Evolutionary conservation across 2,797 vertebrate species (phyloP).

Genomic region (Phoeniculus purpureus): DNA sequence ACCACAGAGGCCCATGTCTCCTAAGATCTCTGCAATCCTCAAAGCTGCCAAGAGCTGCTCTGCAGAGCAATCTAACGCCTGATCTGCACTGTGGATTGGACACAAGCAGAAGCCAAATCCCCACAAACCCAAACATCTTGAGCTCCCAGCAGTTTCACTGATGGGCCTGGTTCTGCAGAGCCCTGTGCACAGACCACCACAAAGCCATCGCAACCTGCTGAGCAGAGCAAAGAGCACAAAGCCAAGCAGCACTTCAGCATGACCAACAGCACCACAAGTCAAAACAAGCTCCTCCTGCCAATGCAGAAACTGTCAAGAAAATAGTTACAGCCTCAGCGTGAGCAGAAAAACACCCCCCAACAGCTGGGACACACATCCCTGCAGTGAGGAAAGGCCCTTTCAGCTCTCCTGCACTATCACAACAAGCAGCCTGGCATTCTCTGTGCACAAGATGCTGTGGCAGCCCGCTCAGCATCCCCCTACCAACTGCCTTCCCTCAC

Average conservation of each 20-base stretch:
- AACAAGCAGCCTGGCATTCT: background rate
- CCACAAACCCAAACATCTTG: accelerated
- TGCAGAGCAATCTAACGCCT: background rate
- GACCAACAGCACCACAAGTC: background rate
- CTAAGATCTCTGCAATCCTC: background rate
- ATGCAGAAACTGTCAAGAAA: background rate
- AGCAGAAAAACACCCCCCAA: background rate
- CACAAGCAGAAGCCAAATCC: accelerated
- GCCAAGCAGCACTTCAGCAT: background rate
- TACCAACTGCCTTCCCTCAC: background rate
- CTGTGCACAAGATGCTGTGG: accelerated
- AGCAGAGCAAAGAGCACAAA: background rate
- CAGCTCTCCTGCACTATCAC: background rate
- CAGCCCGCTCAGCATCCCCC: background rate
- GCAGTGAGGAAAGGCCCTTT: background rate
- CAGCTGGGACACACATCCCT: background rate
- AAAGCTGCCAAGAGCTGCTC: background rate
- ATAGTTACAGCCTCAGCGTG: accelerated
- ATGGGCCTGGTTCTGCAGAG: background rate
- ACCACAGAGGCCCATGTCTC: accelerated
- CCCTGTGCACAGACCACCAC: background rate
- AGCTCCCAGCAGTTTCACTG: background rate
- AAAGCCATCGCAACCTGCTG: background rate
- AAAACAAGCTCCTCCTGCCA: background rate
- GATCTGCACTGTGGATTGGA: background rate